Base-by-base conservation (phyloP, 2,797 vertebrate genomes). In the Pampus argenteus region DNA sequence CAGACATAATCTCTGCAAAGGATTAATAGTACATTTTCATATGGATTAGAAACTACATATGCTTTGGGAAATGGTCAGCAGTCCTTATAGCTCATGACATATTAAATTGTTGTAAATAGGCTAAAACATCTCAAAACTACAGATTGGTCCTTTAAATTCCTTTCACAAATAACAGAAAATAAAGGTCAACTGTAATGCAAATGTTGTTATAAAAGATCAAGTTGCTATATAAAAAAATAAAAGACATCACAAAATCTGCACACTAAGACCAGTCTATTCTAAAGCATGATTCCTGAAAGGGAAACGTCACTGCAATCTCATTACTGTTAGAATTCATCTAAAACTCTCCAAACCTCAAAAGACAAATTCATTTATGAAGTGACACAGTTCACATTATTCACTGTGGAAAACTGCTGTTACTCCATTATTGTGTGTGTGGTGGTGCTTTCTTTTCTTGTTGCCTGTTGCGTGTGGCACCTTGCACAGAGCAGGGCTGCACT, bases 181-280 rank as follows among this genome's bases (percentile, higher is more conserved):
- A 60, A 80, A 72, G 23, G 66, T 80, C 54, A 88, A 56, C 65
- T 81, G 84, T 82, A 71, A 89, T 60, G 76, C 81, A 49, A 82
- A 79, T n/a, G n/a, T 54, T 72, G 75, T 74, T 66, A 75, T 57
- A 75, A 57, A 76, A 77, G 74, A 77, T 88, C 82, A 91, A 93
- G 92, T 91, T 93, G 91, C 90, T 92, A 83, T 59, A 83, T 38
- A 58, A 81, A 80, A 80, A 78, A 75, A 60, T 44, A 66, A 78
- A 2, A 66, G 23, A 71, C 31, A 71, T 45, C 0, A 28, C 56
- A 77, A 84, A 82, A 71, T 82, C 56, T 77, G 68, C 67, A 76
- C 64, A 36, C 61, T 63, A 42, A 40, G 31, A 61, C 71, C 38
- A 22, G 14, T 73, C 62, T 63, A 44, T 18, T 38, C 63, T 47